Conservation (phyloP, 2,797 vertebrate genomes). For the Enteromius fasciolatus region DNA sequence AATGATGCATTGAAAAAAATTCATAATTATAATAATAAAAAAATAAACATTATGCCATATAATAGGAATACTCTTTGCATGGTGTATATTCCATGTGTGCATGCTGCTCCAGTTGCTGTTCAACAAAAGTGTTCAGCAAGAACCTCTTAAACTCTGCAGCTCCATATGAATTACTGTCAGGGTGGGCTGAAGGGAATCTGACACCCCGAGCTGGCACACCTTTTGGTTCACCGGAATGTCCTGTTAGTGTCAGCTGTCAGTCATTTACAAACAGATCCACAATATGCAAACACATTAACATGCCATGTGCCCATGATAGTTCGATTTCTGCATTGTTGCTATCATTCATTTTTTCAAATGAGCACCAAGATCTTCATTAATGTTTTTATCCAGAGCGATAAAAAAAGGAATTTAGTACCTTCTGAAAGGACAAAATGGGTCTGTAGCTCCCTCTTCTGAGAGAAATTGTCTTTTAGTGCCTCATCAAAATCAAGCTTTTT, state of each 20-base stretch:
- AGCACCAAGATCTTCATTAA: not conserved
- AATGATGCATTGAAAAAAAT: not conserved
- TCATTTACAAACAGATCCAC: slow-evolving; percentile 22
- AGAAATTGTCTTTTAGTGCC: not conserved
- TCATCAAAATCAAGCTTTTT: not conserved
- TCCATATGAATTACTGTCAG: slow-evolving; percentile 22
- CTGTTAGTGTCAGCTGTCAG: slow-evolving; percentile 33
- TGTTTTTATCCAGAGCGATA: not conserved
- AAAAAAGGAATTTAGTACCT: not conserved
- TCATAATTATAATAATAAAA: too few relatives aligned
- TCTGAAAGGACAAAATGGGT: too few relatives aligned
- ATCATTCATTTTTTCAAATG: not conserved
- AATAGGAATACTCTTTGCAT: not conserved
- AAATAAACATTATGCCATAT: not conserved
- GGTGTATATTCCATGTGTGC: not conserved
- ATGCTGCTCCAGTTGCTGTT: slow-evolving; percentile 17
- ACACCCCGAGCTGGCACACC: slow-evolving; percentile 31
- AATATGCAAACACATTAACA: slow-evolving; percentile 15
- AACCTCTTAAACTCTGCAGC: slow-evolving; percentile 4
- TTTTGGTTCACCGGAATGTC: slow-evolving; percentile 20
- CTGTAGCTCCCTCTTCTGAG: not conserved
- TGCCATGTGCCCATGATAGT: not conserved
- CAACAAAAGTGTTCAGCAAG: not conserved
- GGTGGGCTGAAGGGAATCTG: slow-evolving; percentile 37
- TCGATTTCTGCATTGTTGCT: not conserved